Percentiles rank a stretch among this genome's conserved stretches.
These are phyloP conservation scores for Manis pentadactyla DNA, from an alignment of 2,797 vertebrate species.

Conservation along the genomic window DNA sequence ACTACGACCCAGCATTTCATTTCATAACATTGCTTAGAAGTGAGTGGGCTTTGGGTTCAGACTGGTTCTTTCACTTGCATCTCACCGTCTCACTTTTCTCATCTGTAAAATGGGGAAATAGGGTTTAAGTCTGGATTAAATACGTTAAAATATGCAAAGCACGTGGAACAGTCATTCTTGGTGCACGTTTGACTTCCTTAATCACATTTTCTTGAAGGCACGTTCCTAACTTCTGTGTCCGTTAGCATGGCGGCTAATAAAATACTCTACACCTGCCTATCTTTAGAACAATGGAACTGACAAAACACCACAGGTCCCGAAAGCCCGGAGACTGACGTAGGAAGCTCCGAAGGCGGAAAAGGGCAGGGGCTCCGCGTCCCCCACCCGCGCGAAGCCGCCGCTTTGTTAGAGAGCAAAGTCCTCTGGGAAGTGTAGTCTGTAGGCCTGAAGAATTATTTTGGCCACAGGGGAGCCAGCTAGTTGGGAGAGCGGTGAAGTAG, in stretches of 20 bases:
- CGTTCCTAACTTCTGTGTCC: neutral
- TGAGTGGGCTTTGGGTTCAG: neutral
- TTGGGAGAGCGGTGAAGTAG: neutral
- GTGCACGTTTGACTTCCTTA: neutral
- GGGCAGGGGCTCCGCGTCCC: neutral
- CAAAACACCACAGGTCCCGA: rapidly evolving
- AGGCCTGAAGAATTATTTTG: neutral
- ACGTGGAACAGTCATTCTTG: neutral
- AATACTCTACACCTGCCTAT: neutral
- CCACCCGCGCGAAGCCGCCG: neutral
- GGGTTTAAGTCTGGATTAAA: neutral
- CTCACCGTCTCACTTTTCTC: neutral
- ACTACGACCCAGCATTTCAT: neutral
- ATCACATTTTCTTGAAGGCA: constrained; percentile 5
- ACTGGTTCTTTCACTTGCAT: neutral
- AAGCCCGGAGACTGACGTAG: rapidly evolving
- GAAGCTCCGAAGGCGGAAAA: neutral
- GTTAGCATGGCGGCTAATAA: neutral
- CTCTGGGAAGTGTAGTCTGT: constrained; percentile 82
- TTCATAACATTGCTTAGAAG: neutral
- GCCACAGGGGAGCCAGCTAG: neutral
- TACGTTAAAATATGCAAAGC: neutral
- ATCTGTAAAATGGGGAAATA: neutral
- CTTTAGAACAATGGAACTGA: neutral
- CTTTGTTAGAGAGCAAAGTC: constrained; percentile 64